Base-by-base conservation (phyloP, 2,888 invertebrate species). In the Aleiodes leptofemur region DNA sequence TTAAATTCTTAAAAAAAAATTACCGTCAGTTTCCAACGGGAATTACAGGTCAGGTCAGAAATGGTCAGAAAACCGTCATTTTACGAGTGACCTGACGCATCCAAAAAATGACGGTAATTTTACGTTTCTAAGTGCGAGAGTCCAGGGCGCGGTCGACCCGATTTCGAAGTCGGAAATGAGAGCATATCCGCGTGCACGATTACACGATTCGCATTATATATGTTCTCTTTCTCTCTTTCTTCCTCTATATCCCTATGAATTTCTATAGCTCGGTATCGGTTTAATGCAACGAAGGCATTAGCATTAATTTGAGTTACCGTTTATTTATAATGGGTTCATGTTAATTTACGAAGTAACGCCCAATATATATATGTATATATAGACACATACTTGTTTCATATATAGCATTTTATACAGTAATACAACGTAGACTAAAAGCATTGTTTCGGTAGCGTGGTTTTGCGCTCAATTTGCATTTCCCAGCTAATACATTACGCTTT, bases 321-420 rank as follows among this genome's bases (percentile, higher is more conserved):
- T 86, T 86, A 86, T 86, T 86, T 86, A 86, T 86, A 86, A 86
- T 83, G 79, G 83, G 81, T 86, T 86, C 85, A 86, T 86, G 86
- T 86, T 86, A 86, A 86, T 86, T 86, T 86, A 86, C 85, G 84
- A 84, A 85, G 84, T 85, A 85, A 80, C 81, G 78, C 50, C 79
- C 74, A 78, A 51, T 68, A 68, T 23, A 23, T 23, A 23, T 23
- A 23, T 23, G 2, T 23, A 23, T 23, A 23, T 23, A 23, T 29
- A 68, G 53, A 31, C 31, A 51, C 13, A 50, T 9, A 68, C 31
- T 29, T 68, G 68, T 68, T 34, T 16, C 29, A 68, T 51, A 68
- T 68, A 51, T 31, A 14, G 50, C n/a, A 23, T 51, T 68, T 68
- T 68, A 50, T 51, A 31, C 68, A 31, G 68, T 68, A 31, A 68